Evolutionary conservation across 2,888 invertebrate species (phyloP), one percentile per base, ranked within the genome.

Genomic region (Catonia carolina): DNA sequence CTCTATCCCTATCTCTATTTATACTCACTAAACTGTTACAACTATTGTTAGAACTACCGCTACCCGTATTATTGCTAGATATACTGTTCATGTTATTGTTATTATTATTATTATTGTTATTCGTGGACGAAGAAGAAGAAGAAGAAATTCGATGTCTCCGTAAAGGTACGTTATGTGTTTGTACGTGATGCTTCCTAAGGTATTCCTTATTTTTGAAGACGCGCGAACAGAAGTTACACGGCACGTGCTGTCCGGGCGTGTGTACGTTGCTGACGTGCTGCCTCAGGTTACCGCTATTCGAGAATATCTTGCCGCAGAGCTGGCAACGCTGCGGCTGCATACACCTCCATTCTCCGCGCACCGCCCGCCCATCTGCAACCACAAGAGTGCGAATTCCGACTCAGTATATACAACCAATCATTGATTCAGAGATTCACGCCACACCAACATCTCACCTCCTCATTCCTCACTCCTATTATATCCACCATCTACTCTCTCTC

Each of bases 211-310:
- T 70, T 63, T 69, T 70, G 61, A 70, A 69, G 49, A 67, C 64
- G 33, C 69, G 66, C 39, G 63, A 65, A 62, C 70, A 70, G 56
- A 68, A 59, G 45, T 63, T 64, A 62, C 70, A 70, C 31, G 65
- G 65, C 51, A 70, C 67, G 53, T 66, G 65, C 59, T 69, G 66
- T 22, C 68, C 67, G 31, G 69, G 69, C 53, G 67, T 67, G 61
- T 70, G 70, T 49, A 70, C 69, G 64, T 70, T 70, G 57, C 67
- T 66, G 58, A 69, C 67, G 63, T 70, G 70, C 61, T 70, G 70
- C 56, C 70, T 68, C 59, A 70, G 63, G 64, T 70, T 70, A 54
- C 69, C 69, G 37, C 67, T 66, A 60, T 70, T 70, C 61, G 68
- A 68, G 68, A 70, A 70, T 31, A 67, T 67, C 64, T 69, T 69